phyloP scores from a whole-genome alignment of 2,797 vertebrate genomes.

The Xiphorhynchus erythropygius region DNA sequence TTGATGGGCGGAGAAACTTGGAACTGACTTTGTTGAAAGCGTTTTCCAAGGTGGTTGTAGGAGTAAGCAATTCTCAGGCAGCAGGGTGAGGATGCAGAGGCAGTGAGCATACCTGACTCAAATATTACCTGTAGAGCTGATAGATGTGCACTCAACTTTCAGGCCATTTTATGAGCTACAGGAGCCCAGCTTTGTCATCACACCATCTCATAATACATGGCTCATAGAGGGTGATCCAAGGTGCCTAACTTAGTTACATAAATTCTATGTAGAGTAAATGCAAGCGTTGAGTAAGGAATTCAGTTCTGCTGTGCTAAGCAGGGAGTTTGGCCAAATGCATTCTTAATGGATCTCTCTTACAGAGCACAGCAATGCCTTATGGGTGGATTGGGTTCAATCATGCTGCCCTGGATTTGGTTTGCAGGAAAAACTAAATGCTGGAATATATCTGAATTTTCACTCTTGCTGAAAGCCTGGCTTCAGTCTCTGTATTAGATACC shows the following conservation, averaged over 20 bases:
- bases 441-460: neutral
- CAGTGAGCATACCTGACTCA: neutral
- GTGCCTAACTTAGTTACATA: neutral
- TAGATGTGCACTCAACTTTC: neutral
- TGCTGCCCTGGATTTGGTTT: neutral
- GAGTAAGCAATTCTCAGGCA: neutral
- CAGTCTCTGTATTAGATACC: neutral
- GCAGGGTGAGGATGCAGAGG: neutral
- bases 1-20: neutral
- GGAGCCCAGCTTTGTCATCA: neutral
- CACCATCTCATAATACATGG: neutral
- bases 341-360: neutral
- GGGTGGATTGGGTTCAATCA: neutral
- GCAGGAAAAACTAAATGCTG: neutral
- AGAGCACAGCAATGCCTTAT: neutral
- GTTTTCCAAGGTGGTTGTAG: neutral
- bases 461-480: neutral
- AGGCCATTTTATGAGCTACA: neutral
- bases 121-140: neutral
- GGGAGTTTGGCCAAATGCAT: neutral
- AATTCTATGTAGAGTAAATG: neutral
- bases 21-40: neutral
- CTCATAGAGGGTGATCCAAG: neutral
- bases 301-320: slow-evolving; percentile 12
- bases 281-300: neutral